phyloP scores from a whole-genome alignment of 2,797 vertebrate genomes.

The Coregonus suidteri region DNA sequence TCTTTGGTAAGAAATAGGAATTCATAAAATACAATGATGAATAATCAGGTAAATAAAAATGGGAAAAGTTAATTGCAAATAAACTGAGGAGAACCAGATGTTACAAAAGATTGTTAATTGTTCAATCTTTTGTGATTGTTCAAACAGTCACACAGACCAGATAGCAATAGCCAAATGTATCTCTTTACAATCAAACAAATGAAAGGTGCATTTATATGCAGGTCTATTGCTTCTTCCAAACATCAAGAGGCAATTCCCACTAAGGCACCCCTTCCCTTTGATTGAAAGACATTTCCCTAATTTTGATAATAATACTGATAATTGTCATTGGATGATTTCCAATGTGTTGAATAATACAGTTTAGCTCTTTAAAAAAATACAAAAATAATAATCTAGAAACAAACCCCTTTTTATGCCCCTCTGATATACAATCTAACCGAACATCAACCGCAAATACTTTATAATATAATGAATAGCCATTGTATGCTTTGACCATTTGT shows the following conservation, averaged over 20 bases:
- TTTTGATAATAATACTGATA: conserved; percentile 40
- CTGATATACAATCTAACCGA: conserved; percentile 20
- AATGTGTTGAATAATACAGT: conserved; percentile 20
- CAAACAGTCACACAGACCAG: conserved; percentile 22
- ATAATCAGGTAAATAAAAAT: conserved; percentile 5
- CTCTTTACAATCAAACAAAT: conserved; percentile 37
- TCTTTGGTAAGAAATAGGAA: conserved; percentile 67
- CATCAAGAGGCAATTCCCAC: conserved; percentile 49
- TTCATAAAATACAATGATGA: conserved; percentile 17
- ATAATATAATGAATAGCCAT: conserved; percentile 1
- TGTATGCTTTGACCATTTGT: neutral
- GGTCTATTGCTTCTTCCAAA: conserved; percentile 50
- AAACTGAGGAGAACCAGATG: conserved; percentile 37
- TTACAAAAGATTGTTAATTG: conserved; percentile 13
- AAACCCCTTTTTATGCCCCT: neutral
- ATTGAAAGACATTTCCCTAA: conserved; percentile 52
- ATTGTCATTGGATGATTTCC: conserved; percentile 1
- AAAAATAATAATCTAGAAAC: too few species aligned
- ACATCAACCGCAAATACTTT: conserved; percentile 13
- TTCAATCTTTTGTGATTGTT: neutral
- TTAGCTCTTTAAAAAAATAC: conserved; percentile 16
- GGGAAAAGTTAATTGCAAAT: conserved; percentile 32
- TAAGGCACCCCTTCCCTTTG: conserved; percentile 72
- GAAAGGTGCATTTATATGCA: conserved; percentile 56
- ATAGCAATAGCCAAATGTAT: conserved; percentile 29